These are phyloP conservation scores for Omphaloscelis lunosa DNA, from an alignment of 2,888 invertebrate species.

Conservation along the genomic window DNA sequence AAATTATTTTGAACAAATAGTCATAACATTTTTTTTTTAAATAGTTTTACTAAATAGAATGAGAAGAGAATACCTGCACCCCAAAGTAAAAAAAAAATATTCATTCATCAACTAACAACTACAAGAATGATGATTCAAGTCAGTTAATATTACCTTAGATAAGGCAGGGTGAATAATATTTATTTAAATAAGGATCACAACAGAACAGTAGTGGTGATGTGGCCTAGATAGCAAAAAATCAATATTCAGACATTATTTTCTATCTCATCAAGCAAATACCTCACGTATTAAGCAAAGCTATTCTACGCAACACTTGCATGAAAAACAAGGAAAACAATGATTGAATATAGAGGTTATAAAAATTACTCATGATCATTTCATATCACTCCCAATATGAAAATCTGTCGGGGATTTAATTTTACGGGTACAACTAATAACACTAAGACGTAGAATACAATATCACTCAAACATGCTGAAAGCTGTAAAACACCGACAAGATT, in stretches of 20 bases:
- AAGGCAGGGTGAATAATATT: not conserved
- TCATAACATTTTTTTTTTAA: not conserved
- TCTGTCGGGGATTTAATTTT: not conserved
- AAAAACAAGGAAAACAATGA: constrained; percentile 46
- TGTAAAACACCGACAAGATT: constrained; percentile 58
- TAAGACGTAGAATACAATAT: constrained; percentile 10
- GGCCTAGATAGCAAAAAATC: constrained; percentile 49
- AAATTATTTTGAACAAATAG: not conserved
- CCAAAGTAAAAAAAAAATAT: not conserved
- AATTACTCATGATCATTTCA: constrained; percentile 22
- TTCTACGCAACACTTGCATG: constrained; percentile 7
- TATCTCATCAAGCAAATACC: not conserved
- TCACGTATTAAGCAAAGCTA: not conserved
- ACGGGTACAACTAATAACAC: not conserved
- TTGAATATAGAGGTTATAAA: constrained; percentile 29
- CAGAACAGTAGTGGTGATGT: constrained; percentile 24
- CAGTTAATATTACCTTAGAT: not conserved
- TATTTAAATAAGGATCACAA: not conserved
- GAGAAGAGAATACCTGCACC: not conserved
- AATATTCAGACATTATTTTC: constrained; percentile 11
- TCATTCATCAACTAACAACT: not conserved
- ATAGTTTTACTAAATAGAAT: not conserved
- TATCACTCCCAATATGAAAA: constrained; percentile 20
- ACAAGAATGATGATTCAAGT: not conserved
- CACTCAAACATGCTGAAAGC: constrained; percentile 27